Evolutionary conservation across 2,113 vertebrate species (phyloP).

Genomic region (Platichthys stellatus): DNA sequence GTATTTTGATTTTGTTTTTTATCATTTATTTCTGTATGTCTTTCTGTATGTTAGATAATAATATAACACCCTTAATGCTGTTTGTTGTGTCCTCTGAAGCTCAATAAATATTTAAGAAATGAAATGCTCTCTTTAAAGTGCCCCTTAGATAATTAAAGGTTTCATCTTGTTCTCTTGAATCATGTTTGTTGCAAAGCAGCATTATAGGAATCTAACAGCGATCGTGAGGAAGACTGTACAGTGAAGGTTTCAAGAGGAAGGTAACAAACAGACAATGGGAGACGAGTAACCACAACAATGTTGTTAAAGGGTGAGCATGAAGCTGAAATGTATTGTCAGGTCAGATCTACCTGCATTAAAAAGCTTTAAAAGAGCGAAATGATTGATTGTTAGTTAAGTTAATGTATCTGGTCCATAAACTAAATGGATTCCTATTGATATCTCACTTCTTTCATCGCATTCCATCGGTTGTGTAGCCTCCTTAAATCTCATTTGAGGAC

Average conservation of each 20-base stretch:
- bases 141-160: too few species aligned
- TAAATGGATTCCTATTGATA: conserved; percentile 65
- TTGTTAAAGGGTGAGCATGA: conserved; percentile 12
- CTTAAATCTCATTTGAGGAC: conserved; percentile 28
- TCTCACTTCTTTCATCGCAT: conserved; percentile 43
- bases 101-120: too few species aligned
- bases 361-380: conserved; percentile 52
- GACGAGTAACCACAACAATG: conserved; percentile 33
- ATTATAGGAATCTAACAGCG: conserved; percentile 5
- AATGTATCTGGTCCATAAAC: conserved; percentile 56
- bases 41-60: too few species aligned
- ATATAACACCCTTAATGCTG: too few species aligned
- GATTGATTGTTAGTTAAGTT: conserved; percentile 58
- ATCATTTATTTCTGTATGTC: too few species aligned
- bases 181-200: background rate
- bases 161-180: background rate
- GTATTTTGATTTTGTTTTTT: too few species aligned
- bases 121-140: too few species aligned
- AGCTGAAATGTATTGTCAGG: conserved; percentile 46
- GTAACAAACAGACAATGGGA: conserved; percentile 15
- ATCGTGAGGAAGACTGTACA: background rate
- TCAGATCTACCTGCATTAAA: conserved; percentile 38
- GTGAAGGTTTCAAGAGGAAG: conserved; percentile 12
- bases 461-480: conserved; percentile 31
- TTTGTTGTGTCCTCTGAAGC: too few species aligned